phyloP scores from a whole-genome alignment of 2,888 invertebrate species.

The Punctoribates punctum region DNA sequence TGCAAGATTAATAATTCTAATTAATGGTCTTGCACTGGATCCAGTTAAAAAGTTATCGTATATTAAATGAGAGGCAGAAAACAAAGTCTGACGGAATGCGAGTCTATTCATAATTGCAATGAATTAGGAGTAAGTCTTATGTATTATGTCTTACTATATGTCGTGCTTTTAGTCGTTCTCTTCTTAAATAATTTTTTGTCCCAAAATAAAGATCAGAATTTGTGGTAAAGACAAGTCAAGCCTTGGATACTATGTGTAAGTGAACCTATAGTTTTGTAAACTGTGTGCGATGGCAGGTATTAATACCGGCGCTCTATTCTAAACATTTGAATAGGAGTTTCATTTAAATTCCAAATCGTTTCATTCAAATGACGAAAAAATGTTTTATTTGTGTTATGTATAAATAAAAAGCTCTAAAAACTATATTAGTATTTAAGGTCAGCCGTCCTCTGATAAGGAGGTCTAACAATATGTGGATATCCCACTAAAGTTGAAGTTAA shows the following conservation, averaged over 20 bases:
- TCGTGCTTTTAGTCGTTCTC: background rate
- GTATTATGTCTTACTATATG: too few species aligned
- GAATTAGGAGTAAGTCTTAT: too few species aligned
- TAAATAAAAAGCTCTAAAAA: background rate
- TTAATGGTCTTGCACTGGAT: too few species aligned
- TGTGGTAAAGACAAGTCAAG: constrained; percentile 15
- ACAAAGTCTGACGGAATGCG: too few species aligned
- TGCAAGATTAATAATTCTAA: too few species aligned
- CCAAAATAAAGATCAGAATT: background rate
- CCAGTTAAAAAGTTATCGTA: too few species aligned
- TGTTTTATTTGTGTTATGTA: constrained; percentile 27
- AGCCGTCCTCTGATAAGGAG: background rate
- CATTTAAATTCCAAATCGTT: constrained; percentile 11
- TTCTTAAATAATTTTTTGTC: background rate
- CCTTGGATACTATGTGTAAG: background rate
- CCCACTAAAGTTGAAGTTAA: constrained; percentile 3
- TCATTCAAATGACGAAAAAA: constrained; percentile 4
- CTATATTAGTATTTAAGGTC: constrained; percentile 24
- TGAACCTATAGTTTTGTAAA: constrained; percentile 14
- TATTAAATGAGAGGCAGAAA: too few species aligned
- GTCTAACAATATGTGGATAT: background rate
- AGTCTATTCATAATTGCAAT: too few species aligned
- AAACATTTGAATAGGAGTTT: constrained; percentile 1
- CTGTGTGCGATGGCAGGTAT: background rate
- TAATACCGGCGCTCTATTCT: background rate